phyloP scores from a whole-genome alignment of 2,888 invertebrate genomes.

The Cynaeus angustus region DNA sequence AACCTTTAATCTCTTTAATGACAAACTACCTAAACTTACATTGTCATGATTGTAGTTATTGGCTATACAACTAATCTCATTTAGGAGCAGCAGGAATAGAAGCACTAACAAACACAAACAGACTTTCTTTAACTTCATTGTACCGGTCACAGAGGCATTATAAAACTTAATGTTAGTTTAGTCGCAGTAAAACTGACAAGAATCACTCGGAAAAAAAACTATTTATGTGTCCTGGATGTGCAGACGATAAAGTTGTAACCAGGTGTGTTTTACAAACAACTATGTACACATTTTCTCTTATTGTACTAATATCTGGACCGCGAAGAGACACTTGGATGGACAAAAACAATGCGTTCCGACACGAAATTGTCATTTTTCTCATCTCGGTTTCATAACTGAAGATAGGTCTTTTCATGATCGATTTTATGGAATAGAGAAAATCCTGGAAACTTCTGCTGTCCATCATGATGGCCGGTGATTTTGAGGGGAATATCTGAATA shows the following conservation, averaged over 20 bases:
- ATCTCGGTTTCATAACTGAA: constrained; percentile 28
- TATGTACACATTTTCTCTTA: constrained; percentile 56
- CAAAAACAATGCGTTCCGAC: constrained; percentile 54
- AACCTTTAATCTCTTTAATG: not conserved
- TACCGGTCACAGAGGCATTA: constrained; percentile 36
- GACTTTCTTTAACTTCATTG: constrained; percentile 68
- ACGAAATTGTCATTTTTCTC: constrained; percentile 37
- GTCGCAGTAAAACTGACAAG: constrained; percentile 41
- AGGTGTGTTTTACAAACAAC: constrained; percentile 37
- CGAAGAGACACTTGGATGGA: constrained; percentile 59
- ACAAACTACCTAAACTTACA: constrained; percentile 23
- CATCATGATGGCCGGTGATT: constrained; percentile 25
- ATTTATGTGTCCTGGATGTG: constrained; percentile 66
- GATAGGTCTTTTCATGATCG: not conserved
- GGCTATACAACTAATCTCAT: constrained; percentile 35
- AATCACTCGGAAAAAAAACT: constrained; percentile 45
- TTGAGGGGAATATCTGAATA: constrained; percentile 55
- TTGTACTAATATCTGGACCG: constrained; percentile 62
- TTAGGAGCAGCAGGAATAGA: constrained; percentile 76
- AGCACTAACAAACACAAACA: constrained; percentile 72
- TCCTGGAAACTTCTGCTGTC: constrained; percentile 23
- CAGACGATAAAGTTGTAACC: constrained; percentile 54
- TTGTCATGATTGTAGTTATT: constrained; percentile 32
- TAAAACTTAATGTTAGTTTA: constrained; percentile 32
- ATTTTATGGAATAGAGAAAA: constrained; percentile 3